These are phyloP conservation scores for Orius laevigatus DNA, from an alignment of 1,140 invertebrate genomes.

Conservation along the genomic window DNA sequence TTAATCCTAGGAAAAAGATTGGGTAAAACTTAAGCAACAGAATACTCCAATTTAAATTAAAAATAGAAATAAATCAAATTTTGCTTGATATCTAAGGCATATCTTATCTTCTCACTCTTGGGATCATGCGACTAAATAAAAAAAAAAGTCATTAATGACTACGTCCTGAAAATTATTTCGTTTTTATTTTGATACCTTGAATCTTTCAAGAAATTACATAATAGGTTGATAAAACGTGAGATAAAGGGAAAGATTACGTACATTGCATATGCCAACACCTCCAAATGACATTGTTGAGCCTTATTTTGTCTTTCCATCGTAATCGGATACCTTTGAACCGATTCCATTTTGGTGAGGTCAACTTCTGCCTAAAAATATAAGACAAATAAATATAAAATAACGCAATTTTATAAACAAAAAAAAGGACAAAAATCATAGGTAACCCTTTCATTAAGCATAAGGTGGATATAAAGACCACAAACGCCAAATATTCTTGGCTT, in stretches of 20 bases:
- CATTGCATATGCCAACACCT: constrained; percentile 99
- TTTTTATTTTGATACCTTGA: not conserved
- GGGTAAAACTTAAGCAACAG: no score
- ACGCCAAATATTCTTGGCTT: not conserved
- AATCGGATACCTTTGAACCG: constrained; percentile 94
- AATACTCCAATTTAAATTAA: no score
- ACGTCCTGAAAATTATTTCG: no score
- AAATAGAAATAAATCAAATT: no score
- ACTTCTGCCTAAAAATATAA: constrained; percentile 70
- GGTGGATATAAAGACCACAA: not conserved
- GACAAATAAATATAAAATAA: constrained; percentile 10
- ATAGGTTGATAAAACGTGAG: constrained; percentile 3
- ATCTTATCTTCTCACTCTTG: no score
- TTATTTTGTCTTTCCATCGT: constrained; percentile 95
- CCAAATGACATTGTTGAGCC: constrained; percentile 99
- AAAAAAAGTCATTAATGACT: no score
- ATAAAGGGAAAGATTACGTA: constrained; percentile 37
- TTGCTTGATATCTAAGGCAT: no score
- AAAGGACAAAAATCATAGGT: not conserved
- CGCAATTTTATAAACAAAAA: not conserved
- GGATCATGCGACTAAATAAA: no score
- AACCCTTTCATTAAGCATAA: not conserved
- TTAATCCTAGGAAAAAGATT: no score
- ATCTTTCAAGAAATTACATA: not conserved
- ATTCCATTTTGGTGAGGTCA: constrained; percentile 99